Percentiles rank a stretch among this genome's conserved stretches.
Evolutionary conservation across 2,113 vertebrate genomes (phyloP).

Genomic region (Hypomesus transpacificus): DNA sequence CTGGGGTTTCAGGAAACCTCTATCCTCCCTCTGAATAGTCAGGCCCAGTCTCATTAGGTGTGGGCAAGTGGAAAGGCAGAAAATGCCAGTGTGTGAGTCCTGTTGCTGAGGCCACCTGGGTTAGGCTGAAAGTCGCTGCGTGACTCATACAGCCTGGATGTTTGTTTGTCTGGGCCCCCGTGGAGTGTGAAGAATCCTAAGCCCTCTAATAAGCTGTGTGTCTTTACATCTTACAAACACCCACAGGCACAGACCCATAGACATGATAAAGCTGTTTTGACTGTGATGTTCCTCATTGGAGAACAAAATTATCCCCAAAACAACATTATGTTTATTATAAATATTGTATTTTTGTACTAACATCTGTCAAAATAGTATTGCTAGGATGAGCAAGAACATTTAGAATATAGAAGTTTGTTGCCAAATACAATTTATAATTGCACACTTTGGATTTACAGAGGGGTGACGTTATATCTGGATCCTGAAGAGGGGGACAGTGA

Average conservation of each 20-base stretch:
- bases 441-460: no score
- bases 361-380: no score
- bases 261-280: background rate
- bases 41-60: constrained; percentile 33
- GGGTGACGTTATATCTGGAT: no score
- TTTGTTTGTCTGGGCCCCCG: background rate
- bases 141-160: constrained; percentile 40
- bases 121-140: constrained; percentile 1
- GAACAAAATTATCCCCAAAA: no score
- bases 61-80: constrained; percentile 34
- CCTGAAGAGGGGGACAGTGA: background rate
- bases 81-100: constrained; percentile 47
- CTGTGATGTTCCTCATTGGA: background rate
- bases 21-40: background rate
- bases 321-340: no score
- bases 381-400: no score
- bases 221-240: background rate
- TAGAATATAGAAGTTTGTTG: no score
- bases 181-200: background rate
- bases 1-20: background rate
- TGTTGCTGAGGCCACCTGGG: constrained; percentile 5
- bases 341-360: no score
- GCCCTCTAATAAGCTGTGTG: background rate
- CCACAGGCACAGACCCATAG: background rate
- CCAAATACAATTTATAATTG: no score